Conservation (phyloP, 1,140 invertebrate species). For the Atta texana region DNA sequence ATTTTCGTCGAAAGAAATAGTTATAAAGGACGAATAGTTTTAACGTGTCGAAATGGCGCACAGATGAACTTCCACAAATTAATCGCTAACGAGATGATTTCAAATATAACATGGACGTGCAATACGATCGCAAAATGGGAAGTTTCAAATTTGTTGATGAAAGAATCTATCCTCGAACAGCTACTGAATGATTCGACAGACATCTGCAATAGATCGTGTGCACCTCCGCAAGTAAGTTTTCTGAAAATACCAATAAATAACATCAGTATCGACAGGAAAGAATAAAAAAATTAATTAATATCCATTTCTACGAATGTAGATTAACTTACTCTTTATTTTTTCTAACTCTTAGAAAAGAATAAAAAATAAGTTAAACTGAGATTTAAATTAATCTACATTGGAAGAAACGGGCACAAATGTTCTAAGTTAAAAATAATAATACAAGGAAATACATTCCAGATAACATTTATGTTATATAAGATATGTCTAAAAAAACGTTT, state of each 20-base stretch:
- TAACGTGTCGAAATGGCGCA: slow-evolving; percentile 70
- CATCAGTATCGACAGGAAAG: background rate
- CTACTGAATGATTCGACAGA: slow-evolving; percentile 43
- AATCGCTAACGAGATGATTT: slow-evolving; percentile 10
- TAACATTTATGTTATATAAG: no score
- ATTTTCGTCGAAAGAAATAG: slow-evolving; percentile 68
- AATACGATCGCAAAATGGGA: slow-evolving; percentile 72
- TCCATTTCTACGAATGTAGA: no score
- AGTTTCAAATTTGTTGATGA: slow-evolving; percentile 44
- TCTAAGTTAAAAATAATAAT: background rate
- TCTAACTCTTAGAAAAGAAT: no score
- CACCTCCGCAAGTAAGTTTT: slow-evolving; percentile 48
- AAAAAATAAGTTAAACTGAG: no score
- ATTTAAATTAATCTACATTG: no score
- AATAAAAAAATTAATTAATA: slow-evolving; percentile 7
- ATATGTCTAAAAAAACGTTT: no score
- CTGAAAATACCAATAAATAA: background rate
- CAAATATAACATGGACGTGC: slow-evolving; percentile 77
- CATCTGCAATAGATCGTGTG: slow-evolving; percentile 67
- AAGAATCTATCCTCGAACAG: slow-evolving; percentile 18
- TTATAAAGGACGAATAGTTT: slow-evolving; percentile 68
- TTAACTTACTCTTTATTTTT: no score
- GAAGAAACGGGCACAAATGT: no score
- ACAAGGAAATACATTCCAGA: background rate
- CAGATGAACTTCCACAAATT: slow-evolving; percentile 43